Conservation (phyloP, 2,113 vertebrate genomes). For the Fregetta grallaria region DNA sequence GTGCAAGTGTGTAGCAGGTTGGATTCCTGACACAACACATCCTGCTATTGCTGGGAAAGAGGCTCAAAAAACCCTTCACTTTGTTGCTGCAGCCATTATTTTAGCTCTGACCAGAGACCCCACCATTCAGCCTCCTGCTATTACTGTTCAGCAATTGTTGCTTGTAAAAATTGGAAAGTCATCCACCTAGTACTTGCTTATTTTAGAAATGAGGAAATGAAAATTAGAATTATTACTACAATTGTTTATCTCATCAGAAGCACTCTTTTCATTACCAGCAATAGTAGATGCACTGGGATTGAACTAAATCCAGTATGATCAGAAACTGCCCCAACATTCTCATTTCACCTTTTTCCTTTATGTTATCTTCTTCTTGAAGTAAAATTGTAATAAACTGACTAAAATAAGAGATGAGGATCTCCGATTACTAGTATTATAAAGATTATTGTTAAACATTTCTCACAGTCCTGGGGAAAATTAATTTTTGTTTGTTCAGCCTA, state of each 20-base stretch:
- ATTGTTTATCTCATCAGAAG: neutral
- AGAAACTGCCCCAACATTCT: neutral
- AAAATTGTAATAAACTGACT: neutral
- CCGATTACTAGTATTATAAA: neutral
- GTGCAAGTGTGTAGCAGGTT: neutral
- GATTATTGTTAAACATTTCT: neutral
- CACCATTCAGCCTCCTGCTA: accelerated
- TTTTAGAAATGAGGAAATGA: neutral
- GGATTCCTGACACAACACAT: neutral
- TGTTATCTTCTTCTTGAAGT: neutral
- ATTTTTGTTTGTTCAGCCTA: neutral
- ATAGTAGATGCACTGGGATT: neutral
- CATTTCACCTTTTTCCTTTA: neutral
- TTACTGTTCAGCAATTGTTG: neutral
- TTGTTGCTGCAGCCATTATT: neutral
- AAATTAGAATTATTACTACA: neutral
- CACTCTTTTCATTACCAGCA: neutral
- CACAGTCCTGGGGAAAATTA: neutral
- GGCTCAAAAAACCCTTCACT: neutral
- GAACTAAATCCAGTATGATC: neutral
- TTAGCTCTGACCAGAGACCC: neutral
- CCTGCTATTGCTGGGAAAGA: neutral
- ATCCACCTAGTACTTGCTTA: neutral
- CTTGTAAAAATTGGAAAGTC: neutral
- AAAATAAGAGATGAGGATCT: neutral